Evolutionary conservation across 2,113 vertebrate species (phyloP), one percentile per base, ranked within the genome.

Genomic region (Cephalopterus ornatus): DNA sequence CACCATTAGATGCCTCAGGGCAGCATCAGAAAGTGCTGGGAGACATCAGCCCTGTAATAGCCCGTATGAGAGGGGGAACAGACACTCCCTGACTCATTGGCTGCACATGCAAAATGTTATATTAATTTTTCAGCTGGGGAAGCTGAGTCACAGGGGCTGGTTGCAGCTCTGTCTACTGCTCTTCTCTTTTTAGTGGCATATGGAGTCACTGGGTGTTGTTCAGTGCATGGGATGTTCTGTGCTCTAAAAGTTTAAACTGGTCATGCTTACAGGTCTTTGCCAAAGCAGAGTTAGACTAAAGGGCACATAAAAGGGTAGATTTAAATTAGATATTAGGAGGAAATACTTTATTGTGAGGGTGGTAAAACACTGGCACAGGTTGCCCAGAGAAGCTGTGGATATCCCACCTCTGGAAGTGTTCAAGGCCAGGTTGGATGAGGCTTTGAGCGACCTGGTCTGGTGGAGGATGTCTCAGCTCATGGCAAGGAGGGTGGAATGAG

Each of bases 191-290:
- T 17, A 50, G 50, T 46, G 46, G 37, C 2, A 3, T 14, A 19
- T 8, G 0, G 2, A 65, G 35, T 41, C 0, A 0, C 49, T 42
- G 27, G 9, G 11, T 33, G 39, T 37, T 39, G 42, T 41, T 46
- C 56, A 73, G 76, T 4, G 46, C 37, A 58, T 6, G 75, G 23
- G 35, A 52, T 75, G 23, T 56, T 82, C 85, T 2, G 1, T 44
- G 73, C 14, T 87, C 21, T 67, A 39, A 86, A 86, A 86, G 50
- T 30, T 21, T 88, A 74, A 85, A 63, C 49, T 70, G 46, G 63
- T 9, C 39, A 30, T 8, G 17, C 2, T 2, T 33, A 9, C 2
- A 46, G 30, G n/a, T 79, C 74, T 72, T 76, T 63, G n/a, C 14
- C 78, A 89, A 61, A 92, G 42, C 49, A 82, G 18, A 81, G 44